Conservation (phyloP, 2,797 vertebrate species). For the Tinamus major region DNA sequence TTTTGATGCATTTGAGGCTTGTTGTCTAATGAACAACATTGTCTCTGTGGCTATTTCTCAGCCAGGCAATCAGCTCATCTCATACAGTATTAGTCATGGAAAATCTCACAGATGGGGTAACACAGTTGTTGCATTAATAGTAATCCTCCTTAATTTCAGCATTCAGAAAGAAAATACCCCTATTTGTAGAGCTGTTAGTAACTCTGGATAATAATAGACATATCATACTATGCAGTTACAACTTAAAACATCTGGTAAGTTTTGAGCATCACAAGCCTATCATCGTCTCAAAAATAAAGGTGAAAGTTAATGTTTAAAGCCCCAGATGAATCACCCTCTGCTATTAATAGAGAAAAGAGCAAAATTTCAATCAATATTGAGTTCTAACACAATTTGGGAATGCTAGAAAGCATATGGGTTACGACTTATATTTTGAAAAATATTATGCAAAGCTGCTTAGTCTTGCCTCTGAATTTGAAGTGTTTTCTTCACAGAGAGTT, state of each 20-base stretch:
- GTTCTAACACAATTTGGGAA: background rate
- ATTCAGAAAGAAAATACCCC: background rate
- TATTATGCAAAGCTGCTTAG: background rate
- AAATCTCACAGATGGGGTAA: background rate
- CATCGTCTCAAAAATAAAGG: background rate
- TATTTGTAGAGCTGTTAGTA: background rate
- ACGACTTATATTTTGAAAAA: constrained; percentile 15
- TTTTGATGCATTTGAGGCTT: background rate
- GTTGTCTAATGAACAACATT: background rate
- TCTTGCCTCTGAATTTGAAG: constrained; percentile 8
- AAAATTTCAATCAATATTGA: constrained; percentile 13
- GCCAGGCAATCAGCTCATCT: background rate
- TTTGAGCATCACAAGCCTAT: background rate
- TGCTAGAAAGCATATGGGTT: background rate
- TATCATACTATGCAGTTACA: constrained; percentile 6
- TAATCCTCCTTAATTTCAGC: constrained; percentile 2
- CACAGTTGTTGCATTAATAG: background rate
- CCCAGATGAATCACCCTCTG: background rate
- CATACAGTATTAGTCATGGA: background rate
- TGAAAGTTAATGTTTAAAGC: constrained; percentile 20
- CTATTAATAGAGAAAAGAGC: constrained; percentile 5
- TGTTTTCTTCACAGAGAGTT: background rate
- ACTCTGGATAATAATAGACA: background rate
- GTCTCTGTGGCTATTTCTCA: background rate
- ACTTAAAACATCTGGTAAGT: background rate